Evolutionary conservation across 2,888 invertebrate genomes (phyloP).

Genomic region (Thymelicus sylvestris): DNA sequence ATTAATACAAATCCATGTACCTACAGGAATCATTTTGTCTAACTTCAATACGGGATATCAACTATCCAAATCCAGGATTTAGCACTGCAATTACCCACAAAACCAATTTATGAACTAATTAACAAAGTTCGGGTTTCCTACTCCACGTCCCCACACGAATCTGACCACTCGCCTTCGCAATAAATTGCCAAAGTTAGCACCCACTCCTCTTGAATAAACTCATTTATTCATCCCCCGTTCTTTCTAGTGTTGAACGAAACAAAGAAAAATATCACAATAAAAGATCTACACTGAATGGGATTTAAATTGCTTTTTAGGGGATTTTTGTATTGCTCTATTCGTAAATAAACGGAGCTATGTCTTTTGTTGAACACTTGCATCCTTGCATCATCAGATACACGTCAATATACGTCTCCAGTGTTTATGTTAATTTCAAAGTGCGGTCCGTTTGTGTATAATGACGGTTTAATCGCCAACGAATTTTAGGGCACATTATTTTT

Average conservation of each 20-base stretch:
- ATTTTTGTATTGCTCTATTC: neutral
- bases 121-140: neutral
- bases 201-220: constrained; percentile 27
- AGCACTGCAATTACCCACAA: neutral
- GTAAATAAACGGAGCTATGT: too few relatives aligned
- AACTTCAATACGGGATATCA: neutral
- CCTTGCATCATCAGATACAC: too few relatives aligned
- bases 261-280: constrained; percentile 12
- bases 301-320: neutral
- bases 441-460: neutral
- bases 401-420: too few relatives aligned
- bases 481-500: too few relatives aligned
- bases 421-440: too few relatives aligned
- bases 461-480: neutral
- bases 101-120: constrained; percentile 8
- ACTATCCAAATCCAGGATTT: neutral
- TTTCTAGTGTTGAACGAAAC: constrained; percentile 14
- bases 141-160: neutral
- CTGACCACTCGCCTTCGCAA: constrained; percentile 8
- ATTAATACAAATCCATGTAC: too few relatives aligned
- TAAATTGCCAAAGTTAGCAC: constrained; percentile 20
- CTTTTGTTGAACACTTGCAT: too few relatives aligned
- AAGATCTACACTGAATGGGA: constrained; percentile 13
- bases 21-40: neutral
- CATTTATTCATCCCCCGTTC: constrained; percentile 21